Conservation (phyloP, 2,797 vertebrate species). For the Moxostoma hubbsi region DNA sequence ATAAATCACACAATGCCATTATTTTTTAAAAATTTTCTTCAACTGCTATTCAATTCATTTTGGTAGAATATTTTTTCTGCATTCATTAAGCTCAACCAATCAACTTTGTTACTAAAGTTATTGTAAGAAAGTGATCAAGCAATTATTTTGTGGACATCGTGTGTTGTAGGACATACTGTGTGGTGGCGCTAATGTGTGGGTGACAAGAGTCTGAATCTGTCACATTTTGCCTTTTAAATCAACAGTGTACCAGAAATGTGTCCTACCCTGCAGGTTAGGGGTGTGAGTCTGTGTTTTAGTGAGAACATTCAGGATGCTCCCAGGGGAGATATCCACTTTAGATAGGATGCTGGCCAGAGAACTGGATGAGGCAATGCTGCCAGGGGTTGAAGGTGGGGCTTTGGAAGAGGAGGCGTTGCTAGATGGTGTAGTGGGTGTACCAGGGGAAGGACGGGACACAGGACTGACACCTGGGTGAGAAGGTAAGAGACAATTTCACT, state of each 20-base stretch:
- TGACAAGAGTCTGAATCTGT: too few relatives aligned
- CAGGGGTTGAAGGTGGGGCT: constrained; percentile 72
- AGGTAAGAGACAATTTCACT: neutral
- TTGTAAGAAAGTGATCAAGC: too few relatives aligned
- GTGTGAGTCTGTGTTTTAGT: constrained; percentile 80
- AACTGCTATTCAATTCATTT: too few relatives aligned
- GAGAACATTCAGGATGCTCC: constrained; percentile 91
- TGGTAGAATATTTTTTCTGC: too few relatives aligned
- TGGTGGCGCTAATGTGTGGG: too few relatives aligned
- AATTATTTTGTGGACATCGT: too few relatives aligned
- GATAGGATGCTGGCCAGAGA: constrained; percentile 93
- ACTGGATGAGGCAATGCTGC: constrained; percentile 76
- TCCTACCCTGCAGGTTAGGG: constrained; percentile 82
- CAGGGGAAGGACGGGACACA: constrained; percentile 86
- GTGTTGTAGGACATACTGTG: too few relatives aligned
- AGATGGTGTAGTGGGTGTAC: constrained; percentile 86
- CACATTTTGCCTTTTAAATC: neutral
- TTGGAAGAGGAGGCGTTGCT: constrained; percentile 81
- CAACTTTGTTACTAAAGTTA: too few relatives aligned
- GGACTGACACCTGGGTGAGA: constrained; percentile 83
- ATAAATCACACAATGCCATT: too few relatives aligned
- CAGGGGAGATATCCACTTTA: constrained; percentile 94
- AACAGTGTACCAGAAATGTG: neutral
- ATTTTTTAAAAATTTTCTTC: too few relatives aligned
- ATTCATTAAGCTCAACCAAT: too few relatives aligned